A percentile compares a stretch with the other conserved stretches of the same genome.
Evolutionary conservation across 2,888 invertebrate species (phyloP).

Genomic region (Hipparchia sbordonii): DNA sequence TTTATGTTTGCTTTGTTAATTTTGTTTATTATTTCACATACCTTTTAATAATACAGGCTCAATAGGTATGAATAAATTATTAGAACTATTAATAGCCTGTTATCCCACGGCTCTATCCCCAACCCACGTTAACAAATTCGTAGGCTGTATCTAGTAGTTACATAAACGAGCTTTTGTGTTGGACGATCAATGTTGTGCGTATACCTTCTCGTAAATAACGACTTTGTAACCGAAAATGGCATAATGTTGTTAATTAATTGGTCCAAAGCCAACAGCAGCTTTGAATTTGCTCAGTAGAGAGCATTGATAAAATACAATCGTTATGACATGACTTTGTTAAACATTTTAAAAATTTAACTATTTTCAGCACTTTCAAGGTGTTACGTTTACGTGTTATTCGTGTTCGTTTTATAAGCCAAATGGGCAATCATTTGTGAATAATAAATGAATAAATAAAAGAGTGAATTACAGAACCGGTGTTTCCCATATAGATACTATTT

Average conservation of each 20-base stretch:
- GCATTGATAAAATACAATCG: slow-evolving; percentile 6
- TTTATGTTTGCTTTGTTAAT: no score
- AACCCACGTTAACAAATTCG: slow-evolving; percentile 13
- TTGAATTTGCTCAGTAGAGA: slow-evolving; percentile 23
- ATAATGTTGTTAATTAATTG: slow-evolving; percentile 53
- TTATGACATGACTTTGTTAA: background rate
- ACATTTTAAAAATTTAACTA: background rate
- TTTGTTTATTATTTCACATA: background rate
- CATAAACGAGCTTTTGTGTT: slow-evolving; percentile 31
- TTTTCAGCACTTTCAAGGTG: background rate
- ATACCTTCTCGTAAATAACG: slow-evolving; percentile 40
- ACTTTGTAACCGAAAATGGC: slow-evolving; percentile 52
- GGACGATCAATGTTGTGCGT: slow-evolving; percentile 21
- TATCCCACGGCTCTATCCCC: background rate
- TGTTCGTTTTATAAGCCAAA: no score
- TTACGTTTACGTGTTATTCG: no score
- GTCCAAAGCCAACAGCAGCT: slow-evolving; percentile 47
- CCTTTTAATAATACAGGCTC: background rate
- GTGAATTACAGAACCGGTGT: no score
- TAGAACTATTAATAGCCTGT: background rate
- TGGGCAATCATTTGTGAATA: no score
- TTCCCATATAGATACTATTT: no score
- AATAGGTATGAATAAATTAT: background rate
- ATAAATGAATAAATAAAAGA: no score
- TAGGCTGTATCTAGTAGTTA: slow-evolving; percentile 9